Base-by-base conservation (phyloP, 2,888 invertebrate species). In the Mechanitis messenoides region DNA sequence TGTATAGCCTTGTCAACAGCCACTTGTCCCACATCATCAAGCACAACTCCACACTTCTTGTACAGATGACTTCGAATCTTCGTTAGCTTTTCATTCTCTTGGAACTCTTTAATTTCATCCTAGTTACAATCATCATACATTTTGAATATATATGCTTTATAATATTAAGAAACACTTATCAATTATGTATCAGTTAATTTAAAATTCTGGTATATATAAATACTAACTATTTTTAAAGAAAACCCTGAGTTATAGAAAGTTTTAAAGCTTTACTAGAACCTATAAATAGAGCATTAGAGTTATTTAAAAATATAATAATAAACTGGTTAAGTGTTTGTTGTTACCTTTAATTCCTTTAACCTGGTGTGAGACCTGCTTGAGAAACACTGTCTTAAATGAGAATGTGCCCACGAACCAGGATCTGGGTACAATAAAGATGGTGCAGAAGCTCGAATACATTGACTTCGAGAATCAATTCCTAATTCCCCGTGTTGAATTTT, bases 81-180 rank as follows among this genome's bases (percentile, higher is more conserved):
- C 69, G 80, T 72, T 4, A 80, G 38, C 58, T 83, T 85, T 35
- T 87, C 82, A 0, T 72, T 80, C 33, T 85, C 79, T 64, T 81
- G 74, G 64, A 81, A 89, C 2, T 77, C 80, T 68, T 81, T 79
- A 47, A 90, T 90, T 77, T 90, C 90, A 72, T 85, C 83, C 90
- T 90, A 75, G n/a, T 77, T 20, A 12, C 31, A 33, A 11, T 53
- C 53, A 6, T n/a, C 20, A 6, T 46, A 47, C 42, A 59, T 5
- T 20, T 20, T 2, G 2, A 9, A 9, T 9, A 42, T 9, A 42
- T 0, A 2, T 42, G 11, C 9, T 42, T 3, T 42, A 9, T 9
- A 42, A 9, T 42, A 9, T 42, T 9, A 9, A 11, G 7, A 9
- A 42, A 9, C 1, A 9, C 42, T 9, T 42, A 3, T 38, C 38